Conservation (phyloP, 2,113 vertebrate genomes). For the Hippoglossus stenolepis region DNA sequence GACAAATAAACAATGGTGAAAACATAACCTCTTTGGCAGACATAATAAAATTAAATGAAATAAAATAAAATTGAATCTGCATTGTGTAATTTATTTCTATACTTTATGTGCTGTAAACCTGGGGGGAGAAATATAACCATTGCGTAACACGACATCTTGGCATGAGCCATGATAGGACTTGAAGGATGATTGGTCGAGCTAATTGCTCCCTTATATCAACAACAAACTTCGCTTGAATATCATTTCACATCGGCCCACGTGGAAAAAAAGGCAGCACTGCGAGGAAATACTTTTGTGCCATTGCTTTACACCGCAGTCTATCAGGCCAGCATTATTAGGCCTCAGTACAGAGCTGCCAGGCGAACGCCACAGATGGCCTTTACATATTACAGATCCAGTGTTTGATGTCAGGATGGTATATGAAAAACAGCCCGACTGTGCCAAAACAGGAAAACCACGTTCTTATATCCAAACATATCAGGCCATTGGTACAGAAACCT, state of each 20-base stretch:
- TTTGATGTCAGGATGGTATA: conserved; percentile 69
- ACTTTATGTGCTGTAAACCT: conserved; percentile 18
- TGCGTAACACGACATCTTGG: conserved; percentile 40
- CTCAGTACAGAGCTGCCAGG: conserved; percentile 60
- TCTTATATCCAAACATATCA: conserved; percentile 76
- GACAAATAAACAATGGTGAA: too few species aligned
- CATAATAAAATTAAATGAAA: not conserved
- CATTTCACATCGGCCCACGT: conserved; percentile 22
- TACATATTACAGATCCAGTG: conserved; percentile 54
- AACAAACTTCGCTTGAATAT: conserved; percentile 56
- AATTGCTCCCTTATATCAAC: conserved; percentile 70
- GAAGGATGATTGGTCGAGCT: conserved; percentile 58
- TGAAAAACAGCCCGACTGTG: conserved; percentile 60
- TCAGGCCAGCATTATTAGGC: conserved; percentile 59
- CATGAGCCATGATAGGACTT: conserved; percentile 27
- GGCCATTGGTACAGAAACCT: conserved; percentile 63
- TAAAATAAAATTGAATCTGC: not conserved
- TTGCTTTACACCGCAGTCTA: conserved; percentile 60
- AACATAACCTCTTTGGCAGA: too few species aligned
- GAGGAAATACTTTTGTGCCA: conserved; percentile 43
- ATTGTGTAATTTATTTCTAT: not conserved
- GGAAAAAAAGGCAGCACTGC: conserved; percentile 35
- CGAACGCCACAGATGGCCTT: conserved; percentile 67
- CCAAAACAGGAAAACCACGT: conserved; percentile 74
- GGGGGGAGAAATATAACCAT: conserved; percentile 41